Percentiles rank a stretch among this genome's conserved stretches.
These are phyloP conservation scores for Hyperopisus bebe DNA, from an alignment of 2,113 vertebrate species.

Conservation along the genomic window DNA sequence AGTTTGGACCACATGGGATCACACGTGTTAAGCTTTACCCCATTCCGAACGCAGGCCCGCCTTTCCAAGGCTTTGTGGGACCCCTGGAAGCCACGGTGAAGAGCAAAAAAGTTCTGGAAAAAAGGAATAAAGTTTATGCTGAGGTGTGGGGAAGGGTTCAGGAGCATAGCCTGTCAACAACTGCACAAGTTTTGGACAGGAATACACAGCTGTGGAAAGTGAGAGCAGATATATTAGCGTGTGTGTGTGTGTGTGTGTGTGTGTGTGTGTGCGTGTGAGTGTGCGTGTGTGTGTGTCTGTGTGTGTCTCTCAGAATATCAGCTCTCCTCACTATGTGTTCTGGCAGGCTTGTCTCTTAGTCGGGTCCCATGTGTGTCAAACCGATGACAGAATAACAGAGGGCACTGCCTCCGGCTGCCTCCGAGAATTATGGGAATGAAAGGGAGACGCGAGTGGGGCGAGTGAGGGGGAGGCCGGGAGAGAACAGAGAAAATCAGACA, in stretches of 20 bases:
- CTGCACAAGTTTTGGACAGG: neutral
- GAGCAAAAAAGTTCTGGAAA: neutral
- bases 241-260: neutral
- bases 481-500: neutral
- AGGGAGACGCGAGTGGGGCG: neutral
- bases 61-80: neutral
- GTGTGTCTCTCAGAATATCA: neutral
- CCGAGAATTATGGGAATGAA: conserved; percentile 5
- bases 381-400: conserved; percentile 12
- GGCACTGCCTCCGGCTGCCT: neutral
- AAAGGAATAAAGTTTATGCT: neutral
- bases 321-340: conserved; percentile 5
- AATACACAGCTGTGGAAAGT: conserved; percentile 8
- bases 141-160: neutral
- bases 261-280: neutral
- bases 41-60: neutral
- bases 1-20: neutral
- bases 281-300: neutral
- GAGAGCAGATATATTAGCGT: neutral
- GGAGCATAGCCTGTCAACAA: neutral
- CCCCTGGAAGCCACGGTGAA: neutral
- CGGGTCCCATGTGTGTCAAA: neutral
- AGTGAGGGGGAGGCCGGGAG: neutral
- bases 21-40: neutral
- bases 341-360: conserved; percentile 1